Conservation (phyloP, 2,888 invertebrate genomes). For the Alviniconcha strummeri region DNA sequence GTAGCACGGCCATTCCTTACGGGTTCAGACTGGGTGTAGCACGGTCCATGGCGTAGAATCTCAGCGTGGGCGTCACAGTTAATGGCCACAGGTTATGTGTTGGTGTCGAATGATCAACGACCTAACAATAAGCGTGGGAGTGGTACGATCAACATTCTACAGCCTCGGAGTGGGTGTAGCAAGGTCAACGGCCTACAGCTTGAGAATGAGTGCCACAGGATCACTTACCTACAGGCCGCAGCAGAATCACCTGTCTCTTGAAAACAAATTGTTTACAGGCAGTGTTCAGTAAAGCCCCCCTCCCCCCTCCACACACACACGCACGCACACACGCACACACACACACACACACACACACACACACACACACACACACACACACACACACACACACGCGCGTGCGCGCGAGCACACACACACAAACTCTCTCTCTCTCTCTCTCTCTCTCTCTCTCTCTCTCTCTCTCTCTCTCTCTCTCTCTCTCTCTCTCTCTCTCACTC, state of each 20-base stretch:
- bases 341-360: not conserved
- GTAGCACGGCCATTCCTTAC: too few species aligned
- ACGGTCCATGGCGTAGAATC: too few species aligned
- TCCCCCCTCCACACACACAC: not conserved
- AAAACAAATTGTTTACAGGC: too few species aligned
- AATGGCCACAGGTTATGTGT: too few species aligned
- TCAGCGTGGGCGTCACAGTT: too few species aligned
- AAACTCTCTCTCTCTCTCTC: not conserved
- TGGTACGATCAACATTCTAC: not conserved
- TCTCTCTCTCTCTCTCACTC: not conserved
- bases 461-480: conserved; percentile 1
- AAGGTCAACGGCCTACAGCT: conserved; percentile 12
- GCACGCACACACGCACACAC: not conserved
- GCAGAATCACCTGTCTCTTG: too few species aligned
- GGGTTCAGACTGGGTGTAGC: too few species aligned
- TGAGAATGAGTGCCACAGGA: not conserved
- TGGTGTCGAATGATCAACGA: not conserved
- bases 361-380: not conserved
- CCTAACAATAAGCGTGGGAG: not conserved
- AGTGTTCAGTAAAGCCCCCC: too few species aligned
- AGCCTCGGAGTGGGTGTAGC: not conserved
- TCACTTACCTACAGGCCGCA: not conserved
- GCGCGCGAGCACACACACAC: not conserved
- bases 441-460: conserved; percentile 8
- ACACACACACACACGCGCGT: not conserved